Evolutionary conservation across 1,140 invertebrate species (phyloP), one percentile per base, ranked within the genome.

Genomic region (Stegodyphus dumicola): DNA sequence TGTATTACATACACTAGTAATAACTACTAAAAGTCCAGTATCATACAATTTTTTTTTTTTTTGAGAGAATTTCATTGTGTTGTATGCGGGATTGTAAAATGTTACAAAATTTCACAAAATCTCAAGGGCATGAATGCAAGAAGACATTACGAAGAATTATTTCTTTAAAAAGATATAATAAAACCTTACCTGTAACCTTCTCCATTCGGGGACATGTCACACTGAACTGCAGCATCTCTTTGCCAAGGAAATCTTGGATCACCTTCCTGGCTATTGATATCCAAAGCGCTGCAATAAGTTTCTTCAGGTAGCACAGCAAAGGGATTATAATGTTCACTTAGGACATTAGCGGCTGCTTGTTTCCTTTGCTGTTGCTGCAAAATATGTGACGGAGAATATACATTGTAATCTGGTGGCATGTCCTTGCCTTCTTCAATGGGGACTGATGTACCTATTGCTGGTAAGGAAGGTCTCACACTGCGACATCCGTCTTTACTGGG

Each of bases 191-290:
- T 77, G 48, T 71, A 66, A 51, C 83, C 83, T 64, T 81, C 86
- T 3, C 56, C 70, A 52, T 87, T 88, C 66, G 88, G 86, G 10
- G 81, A 80, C 66, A 89, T 49, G 74, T 88, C 86, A 71, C 90
- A 91, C 86, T 91, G 90, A 11, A 90, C 88, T 5, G 89, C 89
- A 13, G 89, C 90, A 88, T 91, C 90, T 11, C 89, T 83, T 87
- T 91, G 90, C 90, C 90, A 91, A 9, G 90, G 90, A 74, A 89
- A 91, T 10, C 89, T 86, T 6, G 89, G 89, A 49, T 89, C 89
- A 48, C 87, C 89, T 74, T 88, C 88, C 53, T 89, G 88, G 15
- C 90, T 89, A 73, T 90, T 89, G 54, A 90, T 89, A 83, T 91
- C 90, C 54, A 90, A 64, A 9, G 88, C 88, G 13, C 87, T 87